Base-by-base conservation (phyloP, 2,797 vertebrate species). In the Gorsachius magnificus region DNA sequence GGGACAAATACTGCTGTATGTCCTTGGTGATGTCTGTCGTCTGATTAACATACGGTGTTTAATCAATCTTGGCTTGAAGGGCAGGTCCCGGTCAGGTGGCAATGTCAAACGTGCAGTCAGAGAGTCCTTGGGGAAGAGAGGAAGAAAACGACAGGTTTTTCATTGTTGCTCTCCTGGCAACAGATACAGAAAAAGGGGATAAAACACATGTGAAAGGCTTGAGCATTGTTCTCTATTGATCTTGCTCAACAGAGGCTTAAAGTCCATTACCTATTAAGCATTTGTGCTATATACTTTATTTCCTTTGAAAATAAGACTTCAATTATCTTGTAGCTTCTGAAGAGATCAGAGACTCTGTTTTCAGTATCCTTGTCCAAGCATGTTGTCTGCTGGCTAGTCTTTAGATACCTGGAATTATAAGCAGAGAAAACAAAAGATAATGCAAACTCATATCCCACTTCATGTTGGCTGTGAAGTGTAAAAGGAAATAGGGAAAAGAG, bases 1-100 rank as follows among this genome's bases (percentile, higher is more conserved):
- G 64, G 43, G 57, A 94, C 84, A 96, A 91, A 60, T 64, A 45
- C 19, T 91, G 35, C 66, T 89, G 64, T 92, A 29, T 93, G 75
- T 36, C 58, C 65, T 90, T 89, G 81, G 21, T 87, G 86, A 66
- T 81, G 24, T 56, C 48, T 57, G 36, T 80, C 58, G 45, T 70
- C 85, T 87, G 45, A 56, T 93, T 88, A 78, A 35, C 45, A 36
- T 69, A 36, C 0, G 4, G 3, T 54, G 56, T 95, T 89, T 93
- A 80, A 68, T 80, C 50, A 77, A 1, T 68, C 81, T 46, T 48
- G 13, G 21, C 33, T 77, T 51, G 72, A 85, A 93, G 71, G 50
- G 61, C 60, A 78, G 28, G 26, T 71, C 45, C 29, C 75, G 53
- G 24, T 88, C 95, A 91, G 82, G 41, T 84, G 79, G 36, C 68